Conservation (phyloP, 2,113 vertebrate genomes). For the Embiotoca jacksoni region DNA sequence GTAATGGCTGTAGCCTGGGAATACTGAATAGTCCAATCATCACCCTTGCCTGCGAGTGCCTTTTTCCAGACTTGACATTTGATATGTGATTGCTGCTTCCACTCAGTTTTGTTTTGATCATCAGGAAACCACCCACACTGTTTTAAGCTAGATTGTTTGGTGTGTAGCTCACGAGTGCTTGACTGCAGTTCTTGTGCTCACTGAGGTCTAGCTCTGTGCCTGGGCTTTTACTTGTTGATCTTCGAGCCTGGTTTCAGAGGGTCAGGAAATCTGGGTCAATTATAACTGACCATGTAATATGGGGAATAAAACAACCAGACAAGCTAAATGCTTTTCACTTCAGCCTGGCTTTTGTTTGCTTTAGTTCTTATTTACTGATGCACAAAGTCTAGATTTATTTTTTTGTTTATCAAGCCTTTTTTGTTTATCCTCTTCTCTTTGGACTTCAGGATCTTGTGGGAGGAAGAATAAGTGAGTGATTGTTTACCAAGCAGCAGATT, state of each 20-base stretch:
- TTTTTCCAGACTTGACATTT: conserved; percentile 62
- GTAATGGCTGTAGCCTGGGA: conserved; percentile 66
- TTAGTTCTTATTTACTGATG: conserved; percentile 4
- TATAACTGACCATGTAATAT: not conserved
- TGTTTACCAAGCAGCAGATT: conserved; percentile 45
- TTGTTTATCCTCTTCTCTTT: not conserved
- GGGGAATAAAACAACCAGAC: not conserved
- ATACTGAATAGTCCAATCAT: conserved; percentile 60
- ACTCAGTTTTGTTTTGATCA: conserved; percentile 64
- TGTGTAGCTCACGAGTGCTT: conserved; percentile 20
- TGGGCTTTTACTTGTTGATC: conserved; percentile 30
- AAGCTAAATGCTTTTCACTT: too few species aligned
- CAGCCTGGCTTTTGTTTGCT: conserved; percentile 16
- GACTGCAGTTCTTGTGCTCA: conserved; percentile 24
- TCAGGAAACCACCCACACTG: conserved; percentile 50
- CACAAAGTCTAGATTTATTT: not conserved
- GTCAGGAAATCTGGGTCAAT: conserved; percentile 53
- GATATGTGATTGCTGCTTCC: conserved; percentile 64
- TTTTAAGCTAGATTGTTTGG: conserved; percentile 41
- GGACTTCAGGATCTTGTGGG: conserved; percentile 1
- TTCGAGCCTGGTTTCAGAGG: conserved; percentile 33
- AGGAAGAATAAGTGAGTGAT: conserved; percentile 13
- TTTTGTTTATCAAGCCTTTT: not conserved
- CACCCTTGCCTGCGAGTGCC: conserved; percentile 45
- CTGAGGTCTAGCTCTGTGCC: conserved; percentile 31